A percentile compares a stretch with the other conserved stretches of the same genome.
phyloP scores from a whole-genome alignment of 2,888 invertebrate genomes.

The Ormyrus rosae region DNA sequence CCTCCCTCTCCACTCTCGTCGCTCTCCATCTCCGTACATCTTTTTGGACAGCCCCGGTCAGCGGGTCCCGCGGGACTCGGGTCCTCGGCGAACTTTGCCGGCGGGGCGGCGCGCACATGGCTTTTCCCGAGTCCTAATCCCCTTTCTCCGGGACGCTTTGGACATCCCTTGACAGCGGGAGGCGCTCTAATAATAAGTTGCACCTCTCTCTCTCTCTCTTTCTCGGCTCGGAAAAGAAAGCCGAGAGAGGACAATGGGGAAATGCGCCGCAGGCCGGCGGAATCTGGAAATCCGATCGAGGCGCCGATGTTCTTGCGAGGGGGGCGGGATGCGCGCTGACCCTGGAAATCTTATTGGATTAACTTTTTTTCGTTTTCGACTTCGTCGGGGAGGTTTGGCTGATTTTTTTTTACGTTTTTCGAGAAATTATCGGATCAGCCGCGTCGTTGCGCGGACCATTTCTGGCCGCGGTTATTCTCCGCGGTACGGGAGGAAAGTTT shows the following conservation, averaged over 20 bases:
- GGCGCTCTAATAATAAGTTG: constrained; percentile 61
- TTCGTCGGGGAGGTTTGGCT: too few relatives aligned
- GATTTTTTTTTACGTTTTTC: too few relatives aligned
- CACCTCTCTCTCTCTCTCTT: background rate
- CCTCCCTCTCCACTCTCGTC: too few relatives aligned
- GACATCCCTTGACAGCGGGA: constrained; percentile 61
- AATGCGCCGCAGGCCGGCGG: background rate
- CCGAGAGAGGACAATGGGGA: constrained; percentile 28
- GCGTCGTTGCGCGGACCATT: too few relatives aligned
- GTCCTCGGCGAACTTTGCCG: background rate
- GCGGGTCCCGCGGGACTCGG: constrained; percentile 61
- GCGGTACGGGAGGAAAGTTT: too few relatives aligned
- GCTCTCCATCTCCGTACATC: background rate
- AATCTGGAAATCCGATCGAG: too few relatives aligned
- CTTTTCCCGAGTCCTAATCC: constrained; percentile 62
- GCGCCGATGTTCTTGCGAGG: too few relatives aligned
- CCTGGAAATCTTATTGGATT: too few relatives aligned
- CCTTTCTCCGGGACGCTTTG: constrained; percentile 57
- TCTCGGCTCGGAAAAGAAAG: constrained; percentile 17
- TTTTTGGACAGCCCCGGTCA: constrained; percentile 28
- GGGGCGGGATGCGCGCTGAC: too few relatives aligned
- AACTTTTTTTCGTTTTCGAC: too few relatives aligned
- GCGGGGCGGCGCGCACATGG: background rate
- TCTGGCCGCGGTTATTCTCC: too few relatives aligned
- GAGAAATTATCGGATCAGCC: too few relatives aligned